A percentile compares a stretch with the other conserved stretches of the same genome.
Evolutionary conservation across 1,140 invertebrate genomes (phyloP).

Genomic region (Leptestheria dahalacensis): DNA sequence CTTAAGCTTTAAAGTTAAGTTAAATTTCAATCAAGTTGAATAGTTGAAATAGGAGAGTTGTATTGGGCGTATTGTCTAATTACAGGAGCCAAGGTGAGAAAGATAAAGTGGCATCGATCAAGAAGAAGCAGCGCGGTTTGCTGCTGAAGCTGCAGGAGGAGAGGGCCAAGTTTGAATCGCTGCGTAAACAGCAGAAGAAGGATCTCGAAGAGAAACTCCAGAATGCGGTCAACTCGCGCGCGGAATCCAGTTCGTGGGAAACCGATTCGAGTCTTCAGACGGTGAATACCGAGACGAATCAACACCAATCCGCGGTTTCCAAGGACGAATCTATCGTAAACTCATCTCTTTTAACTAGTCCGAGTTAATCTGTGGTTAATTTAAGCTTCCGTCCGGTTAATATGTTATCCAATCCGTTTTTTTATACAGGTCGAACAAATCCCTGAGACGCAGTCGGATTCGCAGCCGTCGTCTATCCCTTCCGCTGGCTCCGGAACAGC

Average conservation of each 20-base stretch:
- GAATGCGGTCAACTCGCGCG: slow-evolving; percentile 25
- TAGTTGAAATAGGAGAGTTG: no score
- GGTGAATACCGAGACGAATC: background rate
- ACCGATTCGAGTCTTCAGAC: background rate
- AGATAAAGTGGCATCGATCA: slow-evolving; percentile 31
- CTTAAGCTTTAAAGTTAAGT: no score
- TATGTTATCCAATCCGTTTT: no score
- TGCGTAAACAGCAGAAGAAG: slow-evolving; percentile 27
- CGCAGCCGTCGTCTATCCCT: no score
- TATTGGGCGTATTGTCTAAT: no score
- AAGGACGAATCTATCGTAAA: background rate
- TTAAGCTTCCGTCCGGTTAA: no score
- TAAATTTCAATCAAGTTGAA: no score
- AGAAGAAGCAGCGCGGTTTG: slow-evolving; percentile 36
- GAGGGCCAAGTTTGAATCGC: slow-evolving; percentile 35
- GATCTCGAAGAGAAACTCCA: slow-evolving; percentile 27
- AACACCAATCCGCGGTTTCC: background rate
- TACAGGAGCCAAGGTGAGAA: slow-evolving; percentile 30
- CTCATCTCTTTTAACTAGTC: no score
- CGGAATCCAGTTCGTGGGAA: slow-evolving; percentile 1
- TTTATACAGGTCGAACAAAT: background rate
- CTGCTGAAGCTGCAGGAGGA: slow-evolving; percentile 34
- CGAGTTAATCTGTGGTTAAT: no score
- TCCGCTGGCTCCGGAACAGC: background rate
- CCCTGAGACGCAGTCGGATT: background rate